Base-by-base conservation (phyloP, 2,888 invertebrate genomes). In the Drosophila parthenogenetica region DNA sequence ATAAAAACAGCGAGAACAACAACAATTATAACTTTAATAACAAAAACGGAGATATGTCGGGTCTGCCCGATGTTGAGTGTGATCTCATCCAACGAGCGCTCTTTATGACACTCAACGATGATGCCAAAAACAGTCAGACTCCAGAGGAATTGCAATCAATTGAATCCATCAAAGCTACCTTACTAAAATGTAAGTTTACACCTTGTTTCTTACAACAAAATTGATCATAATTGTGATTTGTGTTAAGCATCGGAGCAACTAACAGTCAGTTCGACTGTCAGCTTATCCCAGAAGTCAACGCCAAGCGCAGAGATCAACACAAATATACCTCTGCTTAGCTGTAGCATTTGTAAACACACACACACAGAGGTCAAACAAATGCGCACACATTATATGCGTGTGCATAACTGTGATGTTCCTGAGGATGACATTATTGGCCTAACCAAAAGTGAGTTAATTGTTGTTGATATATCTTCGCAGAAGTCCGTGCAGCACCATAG, bases 31-130 rank as follows among this genome's bases (percentile, higher is more conserved):
- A 80, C 22, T 86, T 77, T 57, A 73, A 83, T 35, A 86, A 86
- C 22, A 83, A 84, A 49, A 84, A 84, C 42, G 77, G 74, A 5
- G 69, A 74, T 32, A 35, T 77, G 46, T 66, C 65, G 17, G 61
- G 68, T 10, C 22, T 70, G 14, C 69, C 78, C 1, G 86, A 84
- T 43, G 63, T 51, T 7, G 84, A 86, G 66, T 39, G 68, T 43
- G 81, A 87, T 69, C 79, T 87, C 32, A 79, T 85, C 57, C 84
- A 85, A 35, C 86, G 83, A 37, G 88, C 83, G n/a, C 80, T 82
- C n/a, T 82, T 63, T 14, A 87, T 84, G 83, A 87, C 87, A 1
- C 73, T 84, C 5, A 78, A 76, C 57, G 83, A 84, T 11, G 76
- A 82, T 50, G 55, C 11, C 10, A 54, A 42, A 45, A 45, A 37